A percentile compares a stretch with the other conserved stretches of the same genome.
Conservation (phyloP, 2,888 invertebrate species). For the Podabrus alpinus region DNA sequence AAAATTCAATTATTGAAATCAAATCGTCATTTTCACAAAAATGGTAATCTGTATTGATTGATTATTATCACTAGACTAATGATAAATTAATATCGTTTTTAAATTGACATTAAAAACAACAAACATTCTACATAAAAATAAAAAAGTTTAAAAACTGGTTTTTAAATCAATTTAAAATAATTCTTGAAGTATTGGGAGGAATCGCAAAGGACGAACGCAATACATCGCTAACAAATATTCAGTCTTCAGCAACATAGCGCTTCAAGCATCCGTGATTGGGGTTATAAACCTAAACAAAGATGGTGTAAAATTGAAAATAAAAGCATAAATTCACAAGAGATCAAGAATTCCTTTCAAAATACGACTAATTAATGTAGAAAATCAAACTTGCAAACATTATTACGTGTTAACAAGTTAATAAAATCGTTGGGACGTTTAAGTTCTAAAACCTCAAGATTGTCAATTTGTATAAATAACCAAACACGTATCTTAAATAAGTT, state of each 20-base stretch:
- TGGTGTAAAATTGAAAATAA: background rate
- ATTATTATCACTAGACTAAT: too few species aligned
- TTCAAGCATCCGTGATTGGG: background rate
- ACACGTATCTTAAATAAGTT: background rate
- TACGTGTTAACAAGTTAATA: background rate
- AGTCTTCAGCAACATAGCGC: background rate
- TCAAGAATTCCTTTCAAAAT: background rate
- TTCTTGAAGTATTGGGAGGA: background rate
- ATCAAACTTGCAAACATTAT: too few species aligned
- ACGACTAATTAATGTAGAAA: background rate
- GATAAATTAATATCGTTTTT: too few species aligned
- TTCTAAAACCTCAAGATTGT: background rate
- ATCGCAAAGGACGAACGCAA: background rate
- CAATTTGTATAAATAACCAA: background rate
- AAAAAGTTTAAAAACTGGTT: background rate
- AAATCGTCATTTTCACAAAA: too few species aligned
- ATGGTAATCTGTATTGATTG: too few species aligned
- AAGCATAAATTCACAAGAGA: background rate
- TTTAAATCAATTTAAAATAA: background rate
- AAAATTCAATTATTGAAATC: background rate
- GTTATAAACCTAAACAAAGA: background rate
- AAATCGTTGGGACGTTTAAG: background rate
- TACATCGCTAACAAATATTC: background rate
- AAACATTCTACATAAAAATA: too few species aligned
- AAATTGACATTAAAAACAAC: too few species aligned